Evolutionary conservation across 2,797 vertebrate genomes (phyloP), one percentile per base, ranked within the genome.

Genomic region (Rallus crepitans): DNA sequence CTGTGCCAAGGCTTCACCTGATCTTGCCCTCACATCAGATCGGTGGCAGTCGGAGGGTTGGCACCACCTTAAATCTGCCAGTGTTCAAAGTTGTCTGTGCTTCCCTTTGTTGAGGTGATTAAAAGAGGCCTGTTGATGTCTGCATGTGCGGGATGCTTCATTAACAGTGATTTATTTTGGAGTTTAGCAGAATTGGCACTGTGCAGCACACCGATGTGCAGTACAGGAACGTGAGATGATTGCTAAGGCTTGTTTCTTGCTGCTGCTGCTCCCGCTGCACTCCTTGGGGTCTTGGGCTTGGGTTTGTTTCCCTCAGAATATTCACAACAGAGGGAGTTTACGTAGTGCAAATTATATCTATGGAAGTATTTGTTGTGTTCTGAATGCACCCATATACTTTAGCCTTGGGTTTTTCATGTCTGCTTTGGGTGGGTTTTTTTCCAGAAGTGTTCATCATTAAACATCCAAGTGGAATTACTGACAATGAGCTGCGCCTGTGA

Each of bases 81-180:
- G 66, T 23, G 42, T 56, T 13, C 31, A 2, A 53, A 12, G 83
- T 16, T 61, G 55, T 87, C 48, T 73, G 93, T 68, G 93, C 95
- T 95, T 59, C 76, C 93, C 87, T 93, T 40, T 33, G 96, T 87
- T 31, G 73, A 90, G 92, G 94, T 89, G 95, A 97, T 97, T 96
- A 93, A 81, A 94, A 91, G 93, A 55, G 83, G 96, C 94, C 96
- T 95, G 97, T 95, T 95, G 92, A 95, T 94, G 91, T 94, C 95
- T 96, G 88, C 53, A 12, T 86, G 87, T 79, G 93, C 92, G 64
- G 66, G 90, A 94, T 71, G 95, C 97, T 97, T 95, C 95, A 93
- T 98, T 98, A 98, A 87, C 97, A 20, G 95, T 98, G 97, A 98
- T 98, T 97, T 96, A 98, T 97, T 89, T 79, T 72, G 81, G 92